Evolutionary conservation across 2,888 invertebrate species (phyloP), one percentile per base, ranked within the genome.

Genomic region (Ormia ochracea): DNA sequence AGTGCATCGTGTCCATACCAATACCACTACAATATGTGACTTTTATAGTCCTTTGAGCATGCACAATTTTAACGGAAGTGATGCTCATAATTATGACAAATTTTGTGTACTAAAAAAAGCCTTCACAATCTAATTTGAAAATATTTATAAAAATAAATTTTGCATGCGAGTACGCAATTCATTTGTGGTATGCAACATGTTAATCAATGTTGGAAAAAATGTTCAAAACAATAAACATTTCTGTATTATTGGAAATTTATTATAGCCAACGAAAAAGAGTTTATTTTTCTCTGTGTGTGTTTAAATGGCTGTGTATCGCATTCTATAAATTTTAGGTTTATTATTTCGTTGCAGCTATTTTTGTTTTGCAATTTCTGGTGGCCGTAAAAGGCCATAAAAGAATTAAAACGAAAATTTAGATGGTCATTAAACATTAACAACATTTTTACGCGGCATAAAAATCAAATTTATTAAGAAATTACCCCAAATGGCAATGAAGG

Each of bases 361-460:
- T 43, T 59, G 58, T 70, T 59, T 14, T 63, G 61, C 63, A 68
- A 68, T 73, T 80, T 76, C 43, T 76, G 80, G 76, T 76, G 72
- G 63, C 54, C 43, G 72, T 66, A 48, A 72, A 76, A 76, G 68
- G 61, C 80, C 72, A 76, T 76, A 80, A 80, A 80, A 68, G 72
- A 73, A 72, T 80, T 76, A 80, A 80, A 65, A 80, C 43, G 80
- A 80, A 76, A 76, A 76, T 80, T 76, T 80, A 80, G 80, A 80
- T 72, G 76, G 72, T 36, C 80, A 80, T 80, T 76, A 80, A 73
- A 76, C 72, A 76, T 76, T 80, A 68, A 80, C 80, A 77, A 48
- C 56, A 70, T 77, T 77, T 77, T 77, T 70, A 77, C 76, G 76
- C 76, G 76, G 41, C 54, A 77, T 77, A 70, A 77, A 77, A 77